Conservation (phyloP, 2,113 vertebrate genomes). For the Amblyornis subalaris region DNA sequence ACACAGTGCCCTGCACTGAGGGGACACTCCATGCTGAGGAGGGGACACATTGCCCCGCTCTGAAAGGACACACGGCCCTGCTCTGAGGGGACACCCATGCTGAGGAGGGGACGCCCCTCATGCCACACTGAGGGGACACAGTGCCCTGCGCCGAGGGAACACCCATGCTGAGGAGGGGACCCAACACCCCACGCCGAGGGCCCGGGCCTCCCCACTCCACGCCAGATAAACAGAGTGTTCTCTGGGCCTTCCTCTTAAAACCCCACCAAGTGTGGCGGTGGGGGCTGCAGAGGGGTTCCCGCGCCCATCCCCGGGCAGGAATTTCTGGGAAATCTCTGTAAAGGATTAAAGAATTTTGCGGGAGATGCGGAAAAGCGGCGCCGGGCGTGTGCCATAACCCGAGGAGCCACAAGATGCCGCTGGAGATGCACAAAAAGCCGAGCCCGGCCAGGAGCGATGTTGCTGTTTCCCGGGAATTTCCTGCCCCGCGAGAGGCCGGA, state of each 20-base stretch:
- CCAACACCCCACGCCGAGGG: background rate
- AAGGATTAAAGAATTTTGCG: fast-evolving
- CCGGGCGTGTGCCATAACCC: background rate
- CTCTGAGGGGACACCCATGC: background rate
- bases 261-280: fast-evolving
- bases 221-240: background rate
- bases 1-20: background rate
- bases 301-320: fast-evolving
- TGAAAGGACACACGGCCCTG: too few species aligned
- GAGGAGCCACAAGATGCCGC: background rate
- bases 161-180: background rate
- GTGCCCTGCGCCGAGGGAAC: background rate
- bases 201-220: background rate
- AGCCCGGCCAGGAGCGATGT: fast-evolving
- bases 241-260: background rate
- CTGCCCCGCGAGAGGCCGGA: background rate
- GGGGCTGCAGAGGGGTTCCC: background rate
- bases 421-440: background rate
- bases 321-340: fast-evolving
- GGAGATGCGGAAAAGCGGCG: fast-evolving
- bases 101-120: too few species aligned
- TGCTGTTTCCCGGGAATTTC: background rate
- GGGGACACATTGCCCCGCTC: background rate
- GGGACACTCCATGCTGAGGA: background rate
- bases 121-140: background rate